Conservation (phyloP, 2,797 vertebrate genomes). For the Pantherophis alleghaniensis region DNA sequence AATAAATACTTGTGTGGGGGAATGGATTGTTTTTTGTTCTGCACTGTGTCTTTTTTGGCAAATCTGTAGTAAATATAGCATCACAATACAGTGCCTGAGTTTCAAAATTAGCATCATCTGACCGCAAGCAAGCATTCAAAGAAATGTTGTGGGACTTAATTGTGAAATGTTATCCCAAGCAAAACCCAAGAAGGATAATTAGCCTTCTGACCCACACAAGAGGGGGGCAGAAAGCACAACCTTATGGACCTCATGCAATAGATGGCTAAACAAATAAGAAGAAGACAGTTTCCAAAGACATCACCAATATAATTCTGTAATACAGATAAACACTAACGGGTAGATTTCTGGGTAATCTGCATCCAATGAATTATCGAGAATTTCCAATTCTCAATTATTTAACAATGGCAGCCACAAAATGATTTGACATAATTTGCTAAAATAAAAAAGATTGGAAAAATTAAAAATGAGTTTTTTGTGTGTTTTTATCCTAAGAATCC, state of each 20-base stretch:
- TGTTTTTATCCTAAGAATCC: neutral
- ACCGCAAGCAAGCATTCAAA: neutral
- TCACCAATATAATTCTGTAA: neutral
- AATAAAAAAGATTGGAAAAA: neutral
- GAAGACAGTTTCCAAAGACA: neutral
- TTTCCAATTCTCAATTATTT: neutral
- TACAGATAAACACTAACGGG: neutral
- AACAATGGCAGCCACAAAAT: neutral
- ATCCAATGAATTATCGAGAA: neutral
- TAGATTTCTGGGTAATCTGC: neutral
- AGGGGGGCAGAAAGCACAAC: neutral
- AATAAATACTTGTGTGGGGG: neutral
- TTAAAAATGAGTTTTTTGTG: neutral
- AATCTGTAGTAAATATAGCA: neutral
- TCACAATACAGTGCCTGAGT: neutral
- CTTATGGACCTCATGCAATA: neutral
- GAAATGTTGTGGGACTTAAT: neutral
- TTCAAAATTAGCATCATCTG: neutral
- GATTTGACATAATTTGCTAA: neutral
- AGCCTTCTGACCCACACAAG: neutral
- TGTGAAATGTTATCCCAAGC: neutral
- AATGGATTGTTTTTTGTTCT: neutral
- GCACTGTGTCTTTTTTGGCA: neutral
- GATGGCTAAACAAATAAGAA: neutral
- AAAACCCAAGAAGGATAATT: neutral